Evolutionary conservation across 2,113 vertebrate species (phyloP), one percentile per base, ranked within the genome.

Genomic region (Corydoras maculifer): DNA sequence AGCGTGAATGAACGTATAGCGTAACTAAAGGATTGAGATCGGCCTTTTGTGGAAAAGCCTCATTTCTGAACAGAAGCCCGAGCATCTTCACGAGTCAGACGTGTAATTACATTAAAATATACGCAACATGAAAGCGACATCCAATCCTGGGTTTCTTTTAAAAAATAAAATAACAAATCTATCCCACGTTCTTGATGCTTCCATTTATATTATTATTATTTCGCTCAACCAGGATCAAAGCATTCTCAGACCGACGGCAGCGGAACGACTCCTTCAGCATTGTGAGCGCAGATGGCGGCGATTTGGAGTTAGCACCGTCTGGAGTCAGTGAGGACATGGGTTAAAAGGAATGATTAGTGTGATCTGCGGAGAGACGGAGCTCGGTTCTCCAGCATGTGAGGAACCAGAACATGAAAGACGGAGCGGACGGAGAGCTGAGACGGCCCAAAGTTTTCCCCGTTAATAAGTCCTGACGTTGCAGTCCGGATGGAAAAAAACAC

Each of bases 211-310:
- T 61, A 72, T 69, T 69, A 69, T 48, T 55, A 68, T 75, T 71
- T 71, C 69, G 74, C 62, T 58, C 54, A n/a, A 60, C 35, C 11
- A 9, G 48, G 13, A 66, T 79, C 57, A 72, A 66, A 66, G 70
- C 32, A 18, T 43, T 63, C 57, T 58, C 61, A 68, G 70, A 70
- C 75, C 70, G 35, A 63, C 55, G 65, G 63, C 31, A 18, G 70
- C 63, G 30, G 64, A 11, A 8, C 15, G 64, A 54, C 10, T 55
- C 57, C 58, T 51, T 73, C 53, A 48, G 55, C 62, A 29, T 43
- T 55, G 4, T 13, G 58, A 12, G 32, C 53, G 49, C 48, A 65
- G 62, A 51, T 58, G 70, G 29, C 63, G 13, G 43, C 55, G 49
- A 55, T 51, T 25, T 9, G 9, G 35, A 65, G 62, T 9, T 13